A percentile compares a stretch with the other conserved stretches of the same genome.
phyloP scores from a whole-genome alignment of 2,797 vertebrate species.

The Anabas testudineus region DNA sequence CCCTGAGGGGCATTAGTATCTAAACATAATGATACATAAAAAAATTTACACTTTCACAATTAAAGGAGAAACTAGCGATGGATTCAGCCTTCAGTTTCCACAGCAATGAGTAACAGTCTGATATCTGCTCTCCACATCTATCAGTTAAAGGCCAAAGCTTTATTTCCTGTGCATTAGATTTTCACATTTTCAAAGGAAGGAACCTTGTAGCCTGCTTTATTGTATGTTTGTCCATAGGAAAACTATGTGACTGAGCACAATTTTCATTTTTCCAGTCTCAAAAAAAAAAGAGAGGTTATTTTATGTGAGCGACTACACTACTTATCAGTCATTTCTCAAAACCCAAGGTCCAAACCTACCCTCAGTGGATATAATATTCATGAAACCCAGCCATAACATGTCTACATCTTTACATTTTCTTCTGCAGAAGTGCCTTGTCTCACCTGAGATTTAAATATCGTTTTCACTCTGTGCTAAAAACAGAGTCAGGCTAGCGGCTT shows the following conservation, averaged over 20 bases:
- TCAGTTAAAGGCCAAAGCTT: slow-evolving; percentile 19
- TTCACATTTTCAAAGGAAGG: slow-evolving; percentile 14
- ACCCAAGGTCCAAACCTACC: slow-evolving; percentile 7
- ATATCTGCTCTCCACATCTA: slow-evolving; percentile 1
- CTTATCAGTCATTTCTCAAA: slow-evolving; percentile 33
- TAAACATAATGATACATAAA: not conserved
- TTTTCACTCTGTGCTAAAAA: not conserved
- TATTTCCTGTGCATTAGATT: not conserved
- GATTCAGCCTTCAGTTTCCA: slow-evolving; percentile 15
- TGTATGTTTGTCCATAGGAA: slow-evolving; percentile 14
- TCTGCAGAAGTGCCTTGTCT: not conserved
- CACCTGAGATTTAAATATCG: not conserved
- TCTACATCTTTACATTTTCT: not conserved
- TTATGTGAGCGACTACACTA: slow-evolving; percentile 4
- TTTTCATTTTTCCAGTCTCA: slow-evolving; percentile 4
- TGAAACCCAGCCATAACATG: slow-evolving; percentile 11
- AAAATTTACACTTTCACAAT: not conserved
- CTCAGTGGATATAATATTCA: slow-evolving; percentile 18
- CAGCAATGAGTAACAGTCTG: slow-evolving; percentile 12
- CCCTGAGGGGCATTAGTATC: not conserved
- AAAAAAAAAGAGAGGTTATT: slow-evolving; percentile 28
- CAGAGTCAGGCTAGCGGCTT: not conserved
- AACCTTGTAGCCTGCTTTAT: slow-evolving; percentile 19
- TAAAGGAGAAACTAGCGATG: not conserved
- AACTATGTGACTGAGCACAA: not conserved